A percentile compares a stretch with the other conserved stretches of the same genome.
phyloP scores from a whole-genome alignment of 2,113 vertebrate genomes.

The Toxotes chatareus region DNA sequence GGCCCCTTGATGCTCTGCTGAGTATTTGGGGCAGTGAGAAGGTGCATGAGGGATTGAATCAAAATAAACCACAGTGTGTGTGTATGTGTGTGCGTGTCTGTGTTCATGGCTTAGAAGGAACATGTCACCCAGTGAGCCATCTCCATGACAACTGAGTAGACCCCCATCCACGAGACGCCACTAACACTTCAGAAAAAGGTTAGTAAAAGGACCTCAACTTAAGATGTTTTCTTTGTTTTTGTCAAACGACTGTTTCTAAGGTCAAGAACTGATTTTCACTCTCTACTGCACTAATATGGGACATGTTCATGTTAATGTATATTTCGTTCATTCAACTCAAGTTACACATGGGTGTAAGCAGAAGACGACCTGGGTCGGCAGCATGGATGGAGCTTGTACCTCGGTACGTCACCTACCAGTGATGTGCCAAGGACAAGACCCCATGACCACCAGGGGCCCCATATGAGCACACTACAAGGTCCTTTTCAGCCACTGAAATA shows the following conservation, averaged over 20 bases:
- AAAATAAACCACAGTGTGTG: no score
- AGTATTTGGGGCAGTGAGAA: not conserved
- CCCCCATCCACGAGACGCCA: no score
- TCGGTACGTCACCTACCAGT: not conserved
- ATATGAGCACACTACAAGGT: not conserved
- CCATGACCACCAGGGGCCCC: not conserved
- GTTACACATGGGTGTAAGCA: not conserved
- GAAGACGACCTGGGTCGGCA: not conserved
- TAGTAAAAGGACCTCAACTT: no score
- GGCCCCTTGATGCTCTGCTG: not conserved
- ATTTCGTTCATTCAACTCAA: not conserved
- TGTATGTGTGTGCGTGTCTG: no score
- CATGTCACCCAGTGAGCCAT: no score
- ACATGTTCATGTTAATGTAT: not conserved
- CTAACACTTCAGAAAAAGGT: no score
- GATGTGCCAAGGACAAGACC: not conserved
- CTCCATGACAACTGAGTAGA: no score
- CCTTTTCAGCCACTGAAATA: not conserved
- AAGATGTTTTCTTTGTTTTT: not conserved
- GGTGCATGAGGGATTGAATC: not conserved
- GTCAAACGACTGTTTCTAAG: no score
- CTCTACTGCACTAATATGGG: no score
- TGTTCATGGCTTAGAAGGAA: no score
- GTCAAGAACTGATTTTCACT: not conserved
- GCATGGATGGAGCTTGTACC: not conserved